A percentile compares a stretch with the other conserved stretches of the same genome.
phyloP scores from a whole-genome alignment of 2,888 invertebrate genomes.

The Tricholauxania praeusta region DNA sequence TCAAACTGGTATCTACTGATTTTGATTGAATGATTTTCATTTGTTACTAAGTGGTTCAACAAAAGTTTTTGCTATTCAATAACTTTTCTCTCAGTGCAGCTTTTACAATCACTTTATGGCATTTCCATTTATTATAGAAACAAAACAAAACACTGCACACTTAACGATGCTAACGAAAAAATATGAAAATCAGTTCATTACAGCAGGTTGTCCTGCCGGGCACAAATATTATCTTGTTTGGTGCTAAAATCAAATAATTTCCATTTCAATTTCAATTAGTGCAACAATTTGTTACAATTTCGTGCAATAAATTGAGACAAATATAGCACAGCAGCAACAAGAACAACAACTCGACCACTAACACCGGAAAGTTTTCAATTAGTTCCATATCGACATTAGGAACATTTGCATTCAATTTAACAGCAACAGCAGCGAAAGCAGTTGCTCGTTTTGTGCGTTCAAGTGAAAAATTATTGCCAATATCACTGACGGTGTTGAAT shows the following conservation, averaged over 20 bases:
- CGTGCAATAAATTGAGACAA: background rate
- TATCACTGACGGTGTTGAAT: too few species aligned
- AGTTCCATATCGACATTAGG: background rate
- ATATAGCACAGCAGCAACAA: background rate
- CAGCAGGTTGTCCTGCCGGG: constrained; percentile 42
- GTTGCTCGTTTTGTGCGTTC: too few species aligned
- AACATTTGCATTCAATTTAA: background rate
- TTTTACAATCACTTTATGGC: background rate
- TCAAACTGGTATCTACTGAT: too few species aligned
- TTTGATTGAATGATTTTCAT: too few species aligned
- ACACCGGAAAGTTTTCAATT: background rate
- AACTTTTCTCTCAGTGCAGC: constrained; percentile 37
- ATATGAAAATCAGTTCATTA: constrained; percentile 45
- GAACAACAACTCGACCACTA: background rate
- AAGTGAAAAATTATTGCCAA: too few species aligned
- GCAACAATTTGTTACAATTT: constrained; percentile 10
- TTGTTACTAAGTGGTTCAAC: too few species aligned
- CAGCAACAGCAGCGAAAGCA: too few species aligned
- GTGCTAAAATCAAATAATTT: constrained; percentile 14
- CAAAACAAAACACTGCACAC: background rate
- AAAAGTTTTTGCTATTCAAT: background rate
- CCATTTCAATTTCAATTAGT: constrained; percentile 11
- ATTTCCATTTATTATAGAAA: constrained; percentile 19
- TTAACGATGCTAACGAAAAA: background rate
- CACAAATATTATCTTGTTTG: constrained; percentile 11